These are phyloP conservation scores for Larimichthys polyactis DNA, from an alignment of 2,113 vertebrate genomes.

Conservation along the genomic window DNA sequence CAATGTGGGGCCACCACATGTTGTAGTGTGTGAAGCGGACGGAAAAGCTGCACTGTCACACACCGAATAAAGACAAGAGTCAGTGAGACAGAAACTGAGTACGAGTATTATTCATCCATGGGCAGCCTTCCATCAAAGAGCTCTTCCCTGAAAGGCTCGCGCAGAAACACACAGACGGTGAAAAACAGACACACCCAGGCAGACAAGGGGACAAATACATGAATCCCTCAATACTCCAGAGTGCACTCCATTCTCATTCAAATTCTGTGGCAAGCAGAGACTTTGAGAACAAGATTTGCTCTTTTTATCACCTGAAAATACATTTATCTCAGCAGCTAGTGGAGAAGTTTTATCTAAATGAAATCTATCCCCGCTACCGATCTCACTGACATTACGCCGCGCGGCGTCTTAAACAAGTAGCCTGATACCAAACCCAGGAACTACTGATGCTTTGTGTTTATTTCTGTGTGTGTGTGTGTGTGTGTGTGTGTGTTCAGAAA, in stretches of 20 bases:
- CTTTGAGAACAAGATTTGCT: conserved; percentile 71
- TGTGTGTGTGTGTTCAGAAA: not conserved
- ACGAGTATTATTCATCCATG: conserved; percentile 58
- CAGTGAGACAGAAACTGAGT: conserved; percentile 59
- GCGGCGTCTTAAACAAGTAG: conserved; percentile 62
- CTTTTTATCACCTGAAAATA: conserved; percentile 77
- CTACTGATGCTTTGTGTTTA: conserved; percentile 42
- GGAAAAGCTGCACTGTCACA: conserved; percentile 31
- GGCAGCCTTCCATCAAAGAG: conserved; percentile 56
- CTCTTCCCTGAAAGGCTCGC: conserved; percentile 40
- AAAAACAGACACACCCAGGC: conserved; percentile 42
- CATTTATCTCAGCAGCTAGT: conserved; percentile 68
- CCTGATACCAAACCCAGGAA: conserved; percentile 26
- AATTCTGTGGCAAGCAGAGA: conserved; percentile 64
- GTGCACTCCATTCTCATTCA: conserved; percentile 69
- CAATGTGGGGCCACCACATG: not conserved
- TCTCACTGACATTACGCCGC: conserved; percentile 70
- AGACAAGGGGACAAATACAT: conserved; percentile 41
- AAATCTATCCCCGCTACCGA: conserved; percentile 77
- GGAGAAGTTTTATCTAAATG: conserved; percentile 80
- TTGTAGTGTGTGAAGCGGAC: conserved; percentile 31
- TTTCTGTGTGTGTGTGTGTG: conserved; percentile 8
- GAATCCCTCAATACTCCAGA: conserved; percentile 42
- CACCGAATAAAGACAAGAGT: conserved; percentile 45
- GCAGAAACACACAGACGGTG: conserved; percentile 31